Evolutionary conservation across 2,888 invertebrate genomes (phyloP).

Genomic region (Zygaena filipendulae): DNA sequence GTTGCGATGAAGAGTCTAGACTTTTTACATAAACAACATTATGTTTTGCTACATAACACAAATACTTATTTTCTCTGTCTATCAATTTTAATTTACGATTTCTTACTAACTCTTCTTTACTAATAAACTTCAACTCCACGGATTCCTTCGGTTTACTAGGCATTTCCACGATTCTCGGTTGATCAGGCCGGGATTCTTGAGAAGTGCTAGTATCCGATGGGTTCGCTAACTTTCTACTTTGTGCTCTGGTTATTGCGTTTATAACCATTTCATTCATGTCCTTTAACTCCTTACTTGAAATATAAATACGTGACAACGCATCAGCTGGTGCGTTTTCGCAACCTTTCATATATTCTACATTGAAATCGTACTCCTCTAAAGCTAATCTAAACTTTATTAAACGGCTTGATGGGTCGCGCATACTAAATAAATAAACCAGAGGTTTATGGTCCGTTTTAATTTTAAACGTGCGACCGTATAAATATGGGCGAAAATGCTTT

Average conservation of each 20-base stretch:
- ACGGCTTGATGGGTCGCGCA: conserved; percentile 1
- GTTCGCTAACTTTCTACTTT: too few relatives aligned
- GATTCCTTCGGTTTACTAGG: too few relatives aligned
- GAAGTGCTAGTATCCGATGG: too few relatives aligned
- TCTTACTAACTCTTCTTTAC: too few relatives aligned
- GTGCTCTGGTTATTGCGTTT: conserved; percentile 6
- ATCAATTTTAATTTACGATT: too few relatives aligned
- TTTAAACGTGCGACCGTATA: conserved; percentile 9
- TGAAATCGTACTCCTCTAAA: conserved; percentile 9
- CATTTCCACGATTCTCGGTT: conserved; percentile 8
- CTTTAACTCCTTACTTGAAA: conserved; percentile 9
- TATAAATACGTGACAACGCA: conserved; percentile 5
- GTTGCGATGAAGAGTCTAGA: too few relatives aligned
- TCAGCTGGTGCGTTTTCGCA: conserved; percentile 3
- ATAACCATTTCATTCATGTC: conserved; percentile 8
- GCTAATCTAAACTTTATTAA: conserved; percentile 3
- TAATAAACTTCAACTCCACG: too few relatives aligned
- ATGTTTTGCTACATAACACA: too few relatives aligned
- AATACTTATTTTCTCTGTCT: too few relatives aligned
- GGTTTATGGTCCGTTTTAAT: conserved; percentile 11
- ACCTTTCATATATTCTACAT: conserved; percentile 3
- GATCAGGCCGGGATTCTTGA: conserved; percentile 4
- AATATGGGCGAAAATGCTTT: conserved; percentile 11
- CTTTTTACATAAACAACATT: too few relatives aligned
- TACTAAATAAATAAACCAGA: conserved; percentile 1